Conservation (phyloP, 2,113 vertebrate genomes). For the Fukomys damarensis region DNA sequence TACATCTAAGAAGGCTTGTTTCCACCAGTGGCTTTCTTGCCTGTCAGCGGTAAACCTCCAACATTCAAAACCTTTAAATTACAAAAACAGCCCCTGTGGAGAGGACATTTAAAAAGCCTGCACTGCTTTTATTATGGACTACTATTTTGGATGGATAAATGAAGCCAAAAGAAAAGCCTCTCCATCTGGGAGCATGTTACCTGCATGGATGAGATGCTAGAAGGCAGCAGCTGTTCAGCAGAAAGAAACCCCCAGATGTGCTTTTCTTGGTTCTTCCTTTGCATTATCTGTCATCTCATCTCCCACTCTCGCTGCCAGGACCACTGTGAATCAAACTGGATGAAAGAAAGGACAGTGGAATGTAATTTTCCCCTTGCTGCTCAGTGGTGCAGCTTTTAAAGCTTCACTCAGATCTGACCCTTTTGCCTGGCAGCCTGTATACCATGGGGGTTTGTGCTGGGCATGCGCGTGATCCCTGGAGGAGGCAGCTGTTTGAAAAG, state of each 20-base stretch:
- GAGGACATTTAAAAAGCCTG: conserved; percentile 5
- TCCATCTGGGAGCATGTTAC: not conserved
- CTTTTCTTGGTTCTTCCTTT: not conserved
- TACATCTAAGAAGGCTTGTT: conserved; percentile 65
- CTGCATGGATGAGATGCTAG: not conserved
- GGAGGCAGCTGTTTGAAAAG: not conserved
- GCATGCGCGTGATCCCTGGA: not conserved
- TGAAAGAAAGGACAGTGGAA: not conserved
- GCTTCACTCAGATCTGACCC: not conserved
- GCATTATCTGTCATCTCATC: not conserved
- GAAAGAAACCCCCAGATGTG: not conserved
- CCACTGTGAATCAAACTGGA: not conserved
- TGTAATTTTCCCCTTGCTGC: not conserved
- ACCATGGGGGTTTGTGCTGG: not conserved
- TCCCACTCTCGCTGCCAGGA: not conserved
- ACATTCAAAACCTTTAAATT: conserved; percentile 67
- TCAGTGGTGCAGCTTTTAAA: not conserved
- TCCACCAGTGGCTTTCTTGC: conserved; percentile 49
- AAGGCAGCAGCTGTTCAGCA: not conserved
- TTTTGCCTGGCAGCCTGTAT: not conserved
- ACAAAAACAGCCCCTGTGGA: conserved; percentile 59
- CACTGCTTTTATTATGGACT: conserved; percentile 36
- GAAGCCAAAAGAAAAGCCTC: conserved; percentile 59
- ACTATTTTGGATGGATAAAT: conserved; percentile 46
- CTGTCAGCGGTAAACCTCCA: conserved; percentile 75